Evolutionary conservation across 2,797 vertebrate genomes (phyloP), one percentile per base, ranked within the genome.

Genomic region (Pipistrellus kuhlii): DNA sequence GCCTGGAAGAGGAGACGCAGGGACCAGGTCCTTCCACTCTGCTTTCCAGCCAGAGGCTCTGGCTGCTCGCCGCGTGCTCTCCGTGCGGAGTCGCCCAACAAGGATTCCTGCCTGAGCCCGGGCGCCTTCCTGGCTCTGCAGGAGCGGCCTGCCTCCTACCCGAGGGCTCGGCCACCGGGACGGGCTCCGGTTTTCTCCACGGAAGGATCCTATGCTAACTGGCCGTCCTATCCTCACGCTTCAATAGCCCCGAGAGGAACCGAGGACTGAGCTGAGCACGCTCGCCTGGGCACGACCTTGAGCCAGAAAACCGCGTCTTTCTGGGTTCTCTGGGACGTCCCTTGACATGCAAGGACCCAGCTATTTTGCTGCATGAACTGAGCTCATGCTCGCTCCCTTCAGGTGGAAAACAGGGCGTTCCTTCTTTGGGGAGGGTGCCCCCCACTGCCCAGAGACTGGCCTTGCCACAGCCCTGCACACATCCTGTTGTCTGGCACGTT

Each of bases 1-100:
- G 98, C 97, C 98, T 97, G 96, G 97, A 96, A 97, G 97, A 97
- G 97, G 98, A 98, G 97, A 98, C 97, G 97, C 62, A 98, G 98
- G 98, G 98, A 97, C 98, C 98, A 98, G 98, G 98, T 98, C 98
- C 98, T 95, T 97, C 96, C 0, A 2, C 94, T 95, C 93, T 96
- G 93, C 35, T 62, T 90, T 96, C 91, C 90, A 98, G 94, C 94
- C 59, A 62, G 59, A 30, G 25, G 6, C 59, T 14, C 59, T 62
- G 59, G 53, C 53, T 55, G 53, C 53, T 55, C 53, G 53, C 53
- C 53, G 20, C 53, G 53, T 55, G 53, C 53, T 55, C 53, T 55
- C 97, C 95, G 94, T 91, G 95, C 76, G 95, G 97, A 97, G 88
- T 59, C 90, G 93, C 96, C 97, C 97, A 97, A 44, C 93, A 66